Evolutionary conservation across 2,888 invertebrate genomes (phyloP), one percentile per base, ranked within the genome.

Genomic region (Bombylius major): DNA sequence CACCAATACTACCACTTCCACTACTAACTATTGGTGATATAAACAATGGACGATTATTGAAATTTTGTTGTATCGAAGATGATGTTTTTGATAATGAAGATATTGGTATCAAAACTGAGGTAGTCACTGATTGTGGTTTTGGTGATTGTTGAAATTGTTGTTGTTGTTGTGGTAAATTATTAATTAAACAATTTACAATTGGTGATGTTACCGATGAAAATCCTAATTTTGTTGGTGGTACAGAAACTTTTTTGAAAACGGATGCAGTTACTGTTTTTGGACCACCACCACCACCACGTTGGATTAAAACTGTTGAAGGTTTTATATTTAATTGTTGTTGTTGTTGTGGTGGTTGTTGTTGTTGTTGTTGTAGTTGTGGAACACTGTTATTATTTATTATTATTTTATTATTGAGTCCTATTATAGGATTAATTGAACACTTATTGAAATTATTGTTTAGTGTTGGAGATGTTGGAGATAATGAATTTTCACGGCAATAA

Each of bases 221-320:
- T 39, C 50, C 51, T 55, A 50, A 49, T 50, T 51, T 57, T 50
- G 42, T 51, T 52, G 57, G 52, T 53, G 56, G 51, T 42, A 53
- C 51, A 50, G 55, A 57, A 50, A 54, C 46, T 59, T 61, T 60
- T 33, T 57, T 57, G 62, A 72, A 71, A 46, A 72, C 65, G 47
- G 72, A 70, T 51, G 72, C 72, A 8, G 73, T 72, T 56, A 72
- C 72, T 52, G 73, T 71, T 66, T 70, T 70, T 50, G 72, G 71
- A 58, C 67, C 69, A 58, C 31, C 44, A 50, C 23, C 12, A 36
- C 8, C 34, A 51, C 36, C 54, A 56, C 46, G 13, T 52, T 52
- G 50, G 49, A 42, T 13, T 57, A 47, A 50, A 31, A 9, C 50
- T 55, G 9, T 39, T 9, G 14, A 1, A 14, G 5, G 9, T 36